Base-by-base conservation (phyloP, 2,113 vertebrate genomes). In the Trachemys scripta region DNA sequence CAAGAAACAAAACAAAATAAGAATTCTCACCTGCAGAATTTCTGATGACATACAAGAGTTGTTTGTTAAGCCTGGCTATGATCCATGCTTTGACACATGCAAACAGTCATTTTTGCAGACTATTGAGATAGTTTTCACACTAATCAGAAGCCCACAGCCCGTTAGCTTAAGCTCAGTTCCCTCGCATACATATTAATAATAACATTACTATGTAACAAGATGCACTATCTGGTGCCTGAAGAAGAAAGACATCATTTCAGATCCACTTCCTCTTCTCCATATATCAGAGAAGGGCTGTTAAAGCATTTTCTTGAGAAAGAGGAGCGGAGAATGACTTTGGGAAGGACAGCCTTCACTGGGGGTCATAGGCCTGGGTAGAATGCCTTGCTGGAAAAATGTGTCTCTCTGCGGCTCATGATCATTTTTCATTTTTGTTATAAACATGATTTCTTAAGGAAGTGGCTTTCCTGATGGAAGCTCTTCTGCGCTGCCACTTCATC, bases 351-450 rank as follows among this genome's bases (percentile, higher is more conserved):
- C 56, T 84, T 5, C 80, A 83, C 92, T 56, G 50, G 59, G 1
- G n/a, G 22, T 93, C 87, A 91, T 94, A 93, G 94, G 38, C 47
- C 45, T 90, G 57, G 8, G 4, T 88, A 65, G 75, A 94, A 88
- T 96, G 88, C 65, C 35, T 75, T 24, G 80, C 11, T 78, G 75
- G 87, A 90, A 13, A 82, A 50, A 84, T 5, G 90, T 95, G 78
- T 86, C 11, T n/a, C 10, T 76, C 20, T 38, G 31, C 10, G 88
- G 88, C 93, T 96, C 86, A 80, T 38, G 65, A 90, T 88, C 2
- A 45, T 92, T 97, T 95, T 92, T 82, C 45, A 49, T 90, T 90
- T 87, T 94, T 96, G 87, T 89, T 51, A 88, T 82, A 89, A 89
- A 9, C 57, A 49, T 50, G 27, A 95, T 90, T 82, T 62, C 59